Evolutionary conservation across 2,797 vertebrate genomes (phyloP), one percentile per base, ranked within the genome.

Genomic region (Siniperca obscura): DNA sequence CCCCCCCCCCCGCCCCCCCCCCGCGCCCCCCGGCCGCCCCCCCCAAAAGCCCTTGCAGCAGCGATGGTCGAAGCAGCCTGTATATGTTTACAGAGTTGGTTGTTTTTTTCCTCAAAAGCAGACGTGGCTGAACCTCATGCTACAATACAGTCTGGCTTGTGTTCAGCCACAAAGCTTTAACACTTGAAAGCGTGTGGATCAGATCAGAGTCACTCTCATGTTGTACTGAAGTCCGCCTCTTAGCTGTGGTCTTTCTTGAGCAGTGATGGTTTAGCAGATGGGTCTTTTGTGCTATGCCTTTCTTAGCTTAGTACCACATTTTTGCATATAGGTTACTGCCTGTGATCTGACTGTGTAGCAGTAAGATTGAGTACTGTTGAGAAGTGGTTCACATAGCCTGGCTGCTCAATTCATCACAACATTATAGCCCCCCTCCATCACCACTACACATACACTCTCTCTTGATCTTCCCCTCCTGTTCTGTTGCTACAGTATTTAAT

Each of bases 71-170:
- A 73, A 84, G 78, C 27, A 3, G 65, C 77, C 76, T 65, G 17
- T 69, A 25, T 72, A 69, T 89, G 90, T 93, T 92, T 91, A 87
- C 89, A 86, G 80, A 73, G 17, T 67, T 27, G 1, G 52, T 46
- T 80, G 30, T 73, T 70, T 66, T 22, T 7, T 19, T 22, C 22
- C 17, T 67, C 38, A 25, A 19, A 73, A 80, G 40, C 46, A 17
- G 59, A 44, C 7, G 48, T 52, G 69, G 75, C 57, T 65, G 36
- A 65, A 68, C 25, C 60, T 66, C 3, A 1, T 4, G 0, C 27
- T 48, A 21, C 68, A 67, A 10, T 25, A 50, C 62, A 60, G 40
- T 70, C 67, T 77, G 59, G 64, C 75, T 86, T 57, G 7, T 38
- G 59, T 61, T 72, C 6, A 78, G 57, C 25, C 46, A 4, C 68